These are phyloP conservation scores for Tachuris rubrigastra DNA, from an alignment of 2,113 vertebrate genomes.

Conservation along the genomic window DNA sequence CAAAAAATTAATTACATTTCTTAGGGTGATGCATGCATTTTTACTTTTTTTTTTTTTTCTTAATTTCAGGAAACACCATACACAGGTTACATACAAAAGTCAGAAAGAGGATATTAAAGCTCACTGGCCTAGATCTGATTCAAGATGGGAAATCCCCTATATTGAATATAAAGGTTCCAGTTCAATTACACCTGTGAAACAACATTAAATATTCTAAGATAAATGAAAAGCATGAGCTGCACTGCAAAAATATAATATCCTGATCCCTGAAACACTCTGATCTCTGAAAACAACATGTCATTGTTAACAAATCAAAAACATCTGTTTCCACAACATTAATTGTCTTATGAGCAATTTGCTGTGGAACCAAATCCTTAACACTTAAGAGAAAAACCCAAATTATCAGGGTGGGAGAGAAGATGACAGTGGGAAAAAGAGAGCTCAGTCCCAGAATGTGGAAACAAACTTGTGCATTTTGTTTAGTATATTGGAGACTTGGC, in stretches of 20 bases:
- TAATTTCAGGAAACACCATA: neutral
- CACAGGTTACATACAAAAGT: neutral
- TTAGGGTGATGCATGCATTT: neutral
- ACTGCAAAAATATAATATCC: neutral
- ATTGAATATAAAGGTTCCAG: neutral
- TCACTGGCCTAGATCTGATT: neutral
- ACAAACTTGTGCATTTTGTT: neutral
- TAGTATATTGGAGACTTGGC: neutral
- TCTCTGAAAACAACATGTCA: neutral
- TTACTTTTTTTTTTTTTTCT: neutral
- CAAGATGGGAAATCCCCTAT: neutral
- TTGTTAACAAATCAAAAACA: slow-evolving; percentile 48
- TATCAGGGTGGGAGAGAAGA: neutral
- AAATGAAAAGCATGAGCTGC: neutral
- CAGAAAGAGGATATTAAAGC: neutral
- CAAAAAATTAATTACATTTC: neutral
- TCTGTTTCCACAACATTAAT: slow-evolving; percentile 42
- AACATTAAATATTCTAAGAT: neutral
- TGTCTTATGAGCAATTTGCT: slow-evolving; percentile 20
- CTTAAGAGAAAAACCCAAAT: neutral
- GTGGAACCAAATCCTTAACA: neutral
- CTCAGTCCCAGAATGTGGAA: neutral
- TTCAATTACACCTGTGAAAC: neutral
- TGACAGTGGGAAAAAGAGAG: neutral
- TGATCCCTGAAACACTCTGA: neutral